A percentile compares a stretch with the other conserved stretches of the same genome.
Evolutionary conservation across 2,888 invertebrate genomes (phyloP).

Genomic region (Brachyptera putata): DNA sequence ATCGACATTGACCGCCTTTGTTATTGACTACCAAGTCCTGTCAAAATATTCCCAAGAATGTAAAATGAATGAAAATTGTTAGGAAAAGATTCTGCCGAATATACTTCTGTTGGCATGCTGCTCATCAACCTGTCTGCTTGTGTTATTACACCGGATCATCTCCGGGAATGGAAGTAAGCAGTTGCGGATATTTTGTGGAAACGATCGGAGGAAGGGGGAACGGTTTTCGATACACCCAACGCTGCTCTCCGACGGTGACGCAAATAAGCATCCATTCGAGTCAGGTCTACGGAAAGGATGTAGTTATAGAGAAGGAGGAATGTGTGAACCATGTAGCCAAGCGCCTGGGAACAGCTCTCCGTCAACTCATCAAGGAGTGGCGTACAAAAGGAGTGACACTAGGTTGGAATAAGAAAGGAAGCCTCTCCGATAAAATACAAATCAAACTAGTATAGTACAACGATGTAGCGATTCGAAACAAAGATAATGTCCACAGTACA

Average conservation of each 20-base stretch:
- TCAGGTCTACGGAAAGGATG: slow-evolving; percentile 3
- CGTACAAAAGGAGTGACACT: slow-evolving; percentile 17
- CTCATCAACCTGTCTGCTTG: slow-evolving; percentile 29
- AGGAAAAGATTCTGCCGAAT: slow-evolving; percentile 30
- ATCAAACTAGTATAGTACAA: slow-evolving; percentile 29
- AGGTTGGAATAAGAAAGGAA: slow-evolving; percentile 21
- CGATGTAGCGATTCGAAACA: slow-evolving; percentile 31
- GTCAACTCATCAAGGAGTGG: slow-evolving; percentile 7
- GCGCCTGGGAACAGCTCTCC: slow-evolving; percentile 20
- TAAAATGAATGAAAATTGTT: slow-evolving; percentile 24
- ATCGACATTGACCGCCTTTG: slow-evolving; percentile 30
- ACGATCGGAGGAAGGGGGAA: slow-evolving; percentile 13
- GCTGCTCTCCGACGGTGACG: slow-evolving; percentile 25
- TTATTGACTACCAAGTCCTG: slow-evolving; percentile 31
- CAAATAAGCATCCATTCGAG: slow-evolving; percentile 16
- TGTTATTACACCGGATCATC: slow-evolving; percentile 32
- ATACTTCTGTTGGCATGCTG: slow-evolving; percentile 30
- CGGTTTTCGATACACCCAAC: slow-evolving; percentile 22
- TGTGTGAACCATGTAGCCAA: slow-evolving; percentile 29
- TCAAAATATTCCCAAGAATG: slow-evolving; percentile 34
- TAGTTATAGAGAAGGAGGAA: slow-evolving; percentile 22
- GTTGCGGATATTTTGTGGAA: slow-evolving; percentile 28
- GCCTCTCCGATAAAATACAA: slow-evolving; percentile 19
- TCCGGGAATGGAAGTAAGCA: slow-evolving; percentile 31
- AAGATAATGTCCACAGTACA: slow-evolving; percentile 27